phyloP scores from a whole-genome alignment of 2,888 invertebrate genomes.

The Orthosia gothica region DNA sequence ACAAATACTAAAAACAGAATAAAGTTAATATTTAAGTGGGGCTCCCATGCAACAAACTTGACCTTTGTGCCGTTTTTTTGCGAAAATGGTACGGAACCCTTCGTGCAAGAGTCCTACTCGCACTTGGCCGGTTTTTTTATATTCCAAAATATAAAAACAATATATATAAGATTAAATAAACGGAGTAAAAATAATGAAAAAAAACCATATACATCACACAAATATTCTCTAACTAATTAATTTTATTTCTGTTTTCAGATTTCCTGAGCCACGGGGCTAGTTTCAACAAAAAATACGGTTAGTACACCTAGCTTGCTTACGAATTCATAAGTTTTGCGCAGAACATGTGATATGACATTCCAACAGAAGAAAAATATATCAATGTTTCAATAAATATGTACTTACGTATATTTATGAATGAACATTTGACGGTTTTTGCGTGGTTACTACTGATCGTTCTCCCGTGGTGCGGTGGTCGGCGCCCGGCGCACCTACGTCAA shows the following conservation, averaged over 20 bases:
- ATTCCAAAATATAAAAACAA: too few species aligned
- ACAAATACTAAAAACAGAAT: too few species aligned
- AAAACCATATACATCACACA: too few species aligned
- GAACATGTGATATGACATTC: background rate
- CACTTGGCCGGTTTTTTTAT: too few species aligned
- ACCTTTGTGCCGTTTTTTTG: too few species aligned
- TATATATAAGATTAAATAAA: too few species aligned
- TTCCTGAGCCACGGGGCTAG: constrained; percentile 91
- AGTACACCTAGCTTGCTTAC: constrained; percentile 70
- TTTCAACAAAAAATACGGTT: constrained; percentile 91
- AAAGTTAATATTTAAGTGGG: too few species aligned
- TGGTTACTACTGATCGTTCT: background rate
- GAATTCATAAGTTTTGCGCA: background rate
- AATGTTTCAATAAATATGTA: background rate
- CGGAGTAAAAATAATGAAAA: too few species aligned
- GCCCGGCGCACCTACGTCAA: background rate
- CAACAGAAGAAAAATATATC: background rate
- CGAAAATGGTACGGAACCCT: too few species aligned
- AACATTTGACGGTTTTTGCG: background rate
- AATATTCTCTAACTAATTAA: constrained; percentile 5
- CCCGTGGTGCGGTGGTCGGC: background rate
- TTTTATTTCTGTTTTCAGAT: constrained; percentile 84
- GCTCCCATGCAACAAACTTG: too few species aligned
- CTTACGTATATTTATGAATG: constrained; percentile 16
- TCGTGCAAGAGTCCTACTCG: too few species aligned